Conservation (phyloP, 2,888 invertebrate genomes). For the Leptura quadrifasciata region DNA sequence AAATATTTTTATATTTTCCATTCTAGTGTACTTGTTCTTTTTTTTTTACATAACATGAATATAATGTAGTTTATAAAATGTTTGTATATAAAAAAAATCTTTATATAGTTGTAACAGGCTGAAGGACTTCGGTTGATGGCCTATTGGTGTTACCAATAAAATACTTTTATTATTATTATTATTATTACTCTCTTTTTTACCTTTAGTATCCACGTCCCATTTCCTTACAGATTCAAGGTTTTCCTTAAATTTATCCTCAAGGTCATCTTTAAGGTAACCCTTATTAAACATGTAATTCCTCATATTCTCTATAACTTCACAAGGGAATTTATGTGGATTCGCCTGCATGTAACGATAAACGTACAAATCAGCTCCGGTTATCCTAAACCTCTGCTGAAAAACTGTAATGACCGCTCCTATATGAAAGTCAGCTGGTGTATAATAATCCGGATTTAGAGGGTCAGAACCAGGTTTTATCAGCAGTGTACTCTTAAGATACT, state of each 20-base stretch:
- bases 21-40: too few relatives aligned
- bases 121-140: too few relatives aligned
- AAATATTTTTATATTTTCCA: too few relatives aligned
- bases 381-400: slow-evolving; percentile 83
- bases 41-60: too few relatives aligned
- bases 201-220: slow-evolving; percentile 55
- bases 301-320: slow-evolving; percentile 80
- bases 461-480: slow-evolving; percentile 83
- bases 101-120: too few relatives aligned
- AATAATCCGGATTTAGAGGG: slow-evolving; percentile 84
- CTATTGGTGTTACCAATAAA: too few relatives aligned
- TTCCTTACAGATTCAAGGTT: slow-evolving; percentile 67
- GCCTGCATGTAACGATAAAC: slow-evolving; percentile 86
- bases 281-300: slow-evolving; percentile 81
- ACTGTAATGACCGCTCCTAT: slow-evolving; percentile 85
- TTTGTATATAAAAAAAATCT: too few relatives aligned
- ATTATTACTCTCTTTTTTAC: slow-evolving; percentile 32
- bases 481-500: slow-evolving; percentile 81
- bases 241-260: slow-evolving; percentile 71
- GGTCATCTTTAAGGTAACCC: slow-evolving; percentile 79
- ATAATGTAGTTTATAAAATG: too few relatives aligned
- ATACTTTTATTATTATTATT: too few relatives aligned
- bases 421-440: slow-evolving; percentile 86
- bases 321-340: slow-evolving; percentile 83
- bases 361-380: slow-evolving; percentile 77